Evolutionary conservation across 2,888 invertebrate species (phyloP), one percentile per base, ranked within the genome.

Genomic region (Mellilla xanthometata): DNA sequence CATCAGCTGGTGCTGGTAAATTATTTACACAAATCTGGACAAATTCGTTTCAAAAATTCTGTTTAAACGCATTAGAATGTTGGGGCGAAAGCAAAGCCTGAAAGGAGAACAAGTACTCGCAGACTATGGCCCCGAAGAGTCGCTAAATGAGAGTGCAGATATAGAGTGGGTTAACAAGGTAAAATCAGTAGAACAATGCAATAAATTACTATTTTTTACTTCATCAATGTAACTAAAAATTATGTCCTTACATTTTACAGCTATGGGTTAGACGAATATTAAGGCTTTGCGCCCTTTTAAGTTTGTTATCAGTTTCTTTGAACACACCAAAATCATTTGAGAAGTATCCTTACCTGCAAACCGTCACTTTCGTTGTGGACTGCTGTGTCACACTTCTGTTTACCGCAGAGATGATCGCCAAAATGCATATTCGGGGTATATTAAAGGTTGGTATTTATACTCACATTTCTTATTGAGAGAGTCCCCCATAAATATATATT

Each of bases 261-360:
- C 87, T 95, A 83, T 97, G 97, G 97, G 96, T 97, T 41, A 91
- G 97, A 73, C 92, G 96, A 69, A 89, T 97, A 63, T 94, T 97
- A 93, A 92, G 97, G 65, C 91, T 95, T 58, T 97, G 97, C 90
- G 97, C 99, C 46, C 92, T 99, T 50, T 90, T 98, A 66, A 98
- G 98, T 76, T 93, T 99, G 69, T 92, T 98, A 63, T 99, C 99
- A 10, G 99, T 99, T 53, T 98, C 98, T 66, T 92, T 98, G 63
- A 99, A 99, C 83, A 99, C 99, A 22, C 99, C 99, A 32, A 96
- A 96, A 83, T 98, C 99, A 3, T 99, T 99, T 80, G 95, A 96
- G 74, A 93, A 94, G 65, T 93, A 95, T 75, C 94, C 96, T n/a
- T 92, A 93, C 29, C 92, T 99, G 62, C 95, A 96, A 80, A 97